Evolutionary conservation across 2,888 invertebrate species (phyloP).

Genomic region (Caenorhabditis wallacei): DNA sequence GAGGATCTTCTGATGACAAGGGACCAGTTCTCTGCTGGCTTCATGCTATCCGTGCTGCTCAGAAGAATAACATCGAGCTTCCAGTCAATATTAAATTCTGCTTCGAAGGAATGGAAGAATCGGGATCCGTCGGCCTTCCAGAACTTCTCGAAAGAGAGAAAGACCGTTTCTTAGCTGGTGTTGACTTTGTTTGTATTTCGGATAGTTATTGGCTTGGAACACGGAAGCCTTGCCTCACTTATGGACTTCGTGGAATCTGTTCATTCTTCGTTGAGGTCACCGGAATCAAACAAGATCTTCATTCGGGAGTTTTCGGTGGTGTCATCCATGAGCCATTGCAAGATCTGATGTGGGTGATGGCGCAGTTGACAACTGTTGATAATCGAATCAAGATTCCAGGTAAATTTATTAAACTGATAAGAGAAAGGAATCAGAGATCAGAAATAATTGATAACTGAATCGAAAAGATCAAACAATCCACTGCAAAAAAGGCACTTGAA

Average conservation of each 20-base stretch:
- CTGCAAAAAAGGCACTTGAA: no score
- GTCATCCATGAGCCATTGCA: conserved; percentile 94
- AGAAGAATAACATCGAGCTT: conserved; percentile 88
- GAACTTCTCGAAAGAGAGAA: conserved; percentile 88
- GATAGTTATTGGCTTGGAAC: conserved; percentile 99
- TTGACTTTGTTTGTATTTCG: conserved; percentile 97
- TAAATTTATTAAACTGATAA: conserved; percentile 40
- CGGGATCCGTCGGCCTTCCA: conserved; percentile 96
- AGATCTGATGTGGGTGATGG: conserved; percentile 92
- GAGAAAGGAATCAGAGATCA: conserved; percentile 37
- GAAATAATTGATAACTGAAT: background rate
- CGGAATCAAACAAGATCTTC: conserved; percentile 92
- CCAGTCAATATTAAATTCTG: conserved; percentile 90
- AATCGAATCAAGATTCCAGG: conserved; percentile 90
- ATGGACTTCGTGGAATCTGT: conserved; percentile 90
- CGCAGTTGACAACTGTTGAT: conserved; percentile 87
- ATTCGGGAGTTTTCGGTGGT: conserved; percentile 97
- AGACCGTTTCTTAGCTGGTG: conserved; percentile 84
- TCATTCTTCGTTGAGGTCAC: conserved; percentile 92
- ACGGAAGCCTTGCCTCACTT: conserved; percentile 95
- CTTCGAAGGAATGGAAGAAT: conserved; percentile 99
- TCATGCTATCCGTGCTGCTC: conserved; percentile 93
- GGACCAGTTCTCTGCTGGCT: conserved; percentile 95
- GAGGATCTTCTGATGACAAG: conserved; percentile 91
- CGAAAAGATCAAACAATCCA: conserved; percentile 51